Percentiles rank a stretch among this genome's conserved stretches.
phyloP scores from a whole-genome alignment of 2,888 invertebrate genomes.

The Alloscopus bannaensis region DNA sequence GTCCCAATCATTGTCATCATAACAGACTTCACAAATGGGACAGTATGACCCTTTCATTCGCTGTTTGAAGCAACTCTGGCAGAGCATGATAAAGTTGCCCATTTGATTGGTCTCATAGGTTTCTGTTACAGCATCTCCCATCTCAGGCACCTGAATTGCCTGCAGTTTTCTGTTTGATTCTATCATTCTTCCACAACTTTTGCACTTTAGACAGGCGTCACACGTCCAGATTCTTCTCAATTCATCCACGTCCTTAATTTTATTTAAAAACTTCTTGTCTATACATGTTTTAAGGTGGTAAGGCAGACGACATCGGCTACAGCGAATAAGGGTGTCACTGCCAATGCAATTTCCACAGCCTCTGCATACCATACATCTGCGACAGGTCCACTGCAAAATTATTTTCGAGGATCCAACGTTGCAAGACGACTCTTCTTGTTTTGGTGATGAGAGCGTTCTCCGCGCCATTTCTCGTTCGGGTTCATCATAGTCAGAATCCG shows the following conservation, averaged over 20 bases:
- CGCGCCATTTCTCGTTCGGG: not conserved
- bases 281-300: constrained; percentile 86
- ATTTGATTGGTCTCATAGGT: not conserved
- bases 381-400: constrained; percentile 85
- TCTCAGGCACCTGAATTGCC: constrained; percentile 32
- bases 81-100: constrained; percentile 79
- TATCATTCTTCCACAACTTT: constrained; percentile 85
- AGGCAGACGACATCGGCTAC: constrained; percentile 81
- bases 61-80: constrained; percentile 89
- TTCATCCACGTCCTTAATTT: constrained; percentile 22
- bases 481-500: no score
- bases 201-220: constrained; percentile 87
- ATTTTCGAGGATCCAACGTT: no score
- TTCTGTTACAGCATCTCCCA: constrained; percentile 11
- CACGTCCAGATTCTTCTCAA: constrained; percentile 75
- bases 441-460: not conserved
- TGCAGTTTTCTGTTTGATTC: constrained; percentile 41
- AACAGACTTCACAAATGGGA: constrained; percentile 93
- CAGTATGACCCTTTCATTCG: constrained; percentile 93
- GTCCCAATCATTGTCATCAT: constrained; percentile 93
- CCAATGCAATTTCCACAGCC: constrained; percentile 78
- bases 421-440: not conserved
- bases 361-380: constrained; percentile 89
- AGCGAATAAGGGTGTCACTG: constrained; percentile 54
- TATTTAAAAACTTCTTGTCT: constrained; percentile 75